Evolutionary conservation across 2,888 invertebrate species (phyloP), one percentile per base, ranked within the genome.

Genomic region (Dusona sp.): DNA sequence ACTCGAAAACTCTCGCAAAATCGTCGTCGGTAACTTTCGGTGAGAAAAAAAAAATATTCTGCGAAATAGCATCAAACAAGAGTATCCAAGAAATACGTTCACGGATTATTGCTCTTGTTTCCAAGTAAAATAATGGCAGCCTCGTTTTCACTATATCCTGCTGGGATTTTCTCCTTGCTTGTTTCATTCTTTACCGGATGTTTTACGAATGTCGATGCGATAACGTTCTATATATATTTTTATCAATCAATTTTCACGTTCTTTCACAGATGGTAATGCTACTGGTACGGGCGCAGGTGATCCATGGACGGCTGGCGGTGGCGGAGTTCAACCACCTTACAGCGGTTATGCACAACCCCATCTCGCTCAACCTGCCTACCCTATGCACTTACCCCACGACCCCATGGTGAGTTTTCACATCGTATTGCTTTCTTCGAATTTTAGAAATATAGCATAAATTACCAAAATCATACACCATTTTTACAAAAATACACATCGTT

Each of bases 301-400:
- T 89, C 93, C 94, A 88, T 94, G 95, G 92, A 92, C 95, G 90
- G 93, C 95, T 88, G 93, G 94, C 88, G 93, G 94, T 86, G 94
- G 94, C 83, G 95, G 95, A 87, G 95, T 95, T 92, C 94, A 94
- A 87, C 94, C 94, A 87, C 94, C 94, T 51, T 94, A 94, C 91
- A 93, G 93, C 88, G 93, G 94, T 88, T 94, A 94, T 89, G 93
- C 93, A 87, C 93, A 94, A 88, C 92, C 94, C 86, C 94, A 94
- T 90, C 92, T 94, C 90, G 92, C 94, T 73, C 94, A 94, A 90
- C 93, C 93, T 85, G 93, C 92, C 83, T 94, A 94, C 89, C 94
- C 94, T 57, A 94, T 94, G 94, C 95, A 94, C 93, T 93, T 94
- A 93, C 92, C 94, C 90, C 95, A 94, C 91, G 95, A 95, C 91